Conservation (phyloP, 2,113 vertebrate genomes). For the Ardeotis arabs region DNA sequence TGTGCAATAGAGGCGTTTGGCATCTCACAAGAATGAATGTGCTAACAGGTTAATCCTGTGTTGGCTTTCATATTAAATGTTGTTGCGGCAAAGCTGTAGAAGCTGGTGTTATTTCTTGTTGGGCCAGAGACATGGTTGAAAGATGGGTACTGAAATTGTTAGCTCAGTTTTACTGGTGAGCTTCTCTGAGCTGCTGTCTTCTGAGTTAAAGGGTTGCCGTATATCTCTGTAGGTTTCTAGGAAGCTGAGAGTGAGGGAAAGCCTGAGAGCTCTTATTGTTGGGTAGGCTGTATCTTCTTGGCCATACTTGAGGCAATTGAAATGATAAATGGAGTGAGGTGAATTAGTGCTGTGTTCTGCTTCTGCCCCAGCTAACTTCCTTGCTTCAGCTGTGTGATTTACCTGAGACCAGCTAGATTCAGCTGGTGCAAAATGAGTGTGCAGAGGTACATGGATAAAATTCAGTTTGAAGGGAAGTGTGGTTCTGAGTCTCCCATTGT, state of each 20-base stretch:
- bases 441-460: neutral
- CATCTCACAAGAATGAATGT: neutral
- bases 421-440: neutral
- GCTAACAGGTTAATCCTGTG: neutral
- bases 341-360: neutral
- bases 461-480: neutral
- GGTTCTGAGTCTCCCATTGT: neutral
- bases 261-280: neutral
- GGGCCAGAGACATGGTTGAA: neutral
- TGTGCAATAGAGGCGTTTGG: neutral
- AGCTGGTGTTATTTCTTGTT: neutral
- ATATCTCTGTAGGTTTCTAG: neutral
- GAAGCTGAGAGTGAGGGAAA: neutral
- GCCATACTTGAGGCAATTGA: neutral
- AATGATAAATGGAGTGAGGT: neutral
- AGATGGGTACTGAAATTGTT: neutral
- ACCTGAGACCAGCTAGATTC: neutral
- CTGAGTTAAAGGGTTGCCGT: neutral
- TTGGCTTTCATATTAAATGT: neutral
- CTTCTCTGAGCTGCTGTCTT: neutral
- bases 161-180: neutral
- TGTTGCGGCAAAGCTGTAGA: neutral
- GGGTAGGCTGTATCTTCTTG: neutral
- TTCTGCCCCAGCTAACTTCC: neutral
- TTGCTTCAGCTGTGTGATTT: neutral